Base-by-base conservation (phyloP, 2,888 invertebrate species). In the Pseudococcus longispinus region DNA sequence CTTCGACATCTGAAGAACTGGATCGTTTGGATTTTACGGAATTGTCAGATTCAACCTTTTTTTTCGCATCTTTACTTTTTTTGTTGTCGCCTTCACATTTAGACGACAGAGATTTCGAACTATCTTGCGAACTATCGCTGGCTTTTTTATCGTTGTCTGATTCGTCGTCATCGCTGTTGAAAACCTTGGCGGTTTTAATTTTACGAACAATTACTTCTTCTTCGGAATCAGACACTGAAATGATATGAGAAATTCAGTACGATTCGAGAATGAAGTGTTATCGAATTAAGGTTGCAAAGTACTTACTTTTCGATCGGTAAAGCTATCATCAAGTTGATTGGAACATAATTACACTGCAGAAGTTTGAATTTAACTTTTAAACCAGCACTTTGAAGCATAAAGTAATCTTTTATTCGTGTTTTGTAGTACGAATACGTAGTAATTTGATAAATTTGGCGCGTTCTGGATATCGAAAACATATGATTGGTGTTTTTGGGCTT, bases 361-460 rank as follows among this genome's bases (percentile, higher is more conserved):
- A 29, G 0, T 4, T 37, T 37, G 0, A 37, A 37, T 37, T 1
- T 8, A 37, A 37, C 9, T 5, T 37, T 37, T 4, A 6, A 6
- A 37, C 5, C 37, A 37, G 37, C 9, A 8, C 5, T 6, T 37
- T 37, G 4, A 37, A 37, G 37, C 9, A 8, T 37, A 32, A 32
- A 32, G 5, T 32, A 32, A 4, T 32, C 32, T 32, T 4, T 20
- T 70, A 70, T 70, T 29, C 15, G 11, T 70, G 18, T 70, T 29
- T 26, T 13, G n/a, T 29, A 65, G 2, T 13, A 6, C 11, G 18
- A 70, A 32, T 29, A 70, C 26, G 29, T 70, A 29, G 26, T 18
- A n/a, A n/a, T n/a, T n/a, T n/a, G 29, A 70, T 70, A 32, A 70
- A 15, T 29, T 70, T 70, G 70, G 70, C 70, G 70, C 65, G 70